phyloP scores from a whole-genome alignment of 2,888 invertebrate genomes.

The Psylliodes chrysocephalus region DNA sequence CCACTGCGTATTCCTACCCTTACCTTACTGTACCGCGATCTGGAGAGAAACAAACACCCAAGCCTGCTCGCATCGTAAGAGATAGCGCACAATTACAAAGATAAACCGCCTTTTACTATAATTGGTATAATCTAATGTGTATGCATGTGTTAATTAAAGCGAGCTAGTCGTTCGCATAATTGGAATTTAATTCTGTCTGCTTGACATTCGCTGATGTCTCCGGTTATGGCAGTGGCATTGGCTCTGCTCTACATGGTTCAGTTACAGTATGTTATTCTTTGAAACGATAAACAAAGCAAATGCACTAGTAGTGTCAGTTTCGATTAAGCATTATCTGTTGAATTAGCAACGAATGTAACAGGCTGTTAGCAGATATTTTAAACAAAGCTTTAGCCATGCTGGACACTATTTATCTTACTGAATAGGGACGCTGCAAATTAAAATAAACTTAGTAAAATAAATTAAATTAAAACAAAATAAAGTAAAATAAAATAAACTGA shows the following conservation, averaged over 20 bases:
- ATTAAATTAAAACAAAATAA: too few relatives aligned
- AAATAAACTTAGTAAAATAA: too few relatives aligned
- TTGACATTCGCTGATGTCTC: constrained; percentile 20
- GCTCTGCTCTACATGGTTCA: not conserved
- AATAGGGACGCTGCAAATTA: too few relatives aligned
- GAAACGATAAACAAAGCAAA: not conserved
- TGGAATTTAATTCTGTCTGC: constrained; percentile 49
- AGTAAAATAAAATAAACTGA: too few relatives aligned
- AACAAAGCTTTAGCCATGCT: not conserved
- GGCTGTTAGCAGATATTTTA: not conserved
- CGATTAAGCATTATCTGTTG: constrained; percentile 2
- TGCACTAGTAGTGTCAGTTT: not conserved
- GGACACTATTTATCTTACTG: too few relatives aligned
- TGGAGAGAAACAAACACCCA: constrained; percentile 16
- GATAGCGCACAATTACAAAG: constrained; percentile 48
- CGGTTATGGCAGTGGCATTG: constrained; percentile 1
- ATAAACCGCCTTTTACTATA: constrained; percentile 49
- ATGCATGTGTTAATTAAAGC: constrained; percentile 53
- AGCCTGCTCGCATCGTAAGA: constrained; percentile 34
- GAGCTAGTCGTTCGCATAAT: constrained; percentile 48
- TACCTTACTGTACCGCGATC: constrained; percentile 1
- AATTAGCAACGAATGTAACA: not conserved
- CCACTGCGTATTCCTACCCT: constrained; percentile 2
- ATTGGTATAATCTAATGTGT: constrained; percentile 52
- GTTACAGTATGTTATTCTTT: constrained; percentile 4